Conservation (phyloP, 1,140 invertebrate species). For the Pogonomyrmex californicus region DNA sequence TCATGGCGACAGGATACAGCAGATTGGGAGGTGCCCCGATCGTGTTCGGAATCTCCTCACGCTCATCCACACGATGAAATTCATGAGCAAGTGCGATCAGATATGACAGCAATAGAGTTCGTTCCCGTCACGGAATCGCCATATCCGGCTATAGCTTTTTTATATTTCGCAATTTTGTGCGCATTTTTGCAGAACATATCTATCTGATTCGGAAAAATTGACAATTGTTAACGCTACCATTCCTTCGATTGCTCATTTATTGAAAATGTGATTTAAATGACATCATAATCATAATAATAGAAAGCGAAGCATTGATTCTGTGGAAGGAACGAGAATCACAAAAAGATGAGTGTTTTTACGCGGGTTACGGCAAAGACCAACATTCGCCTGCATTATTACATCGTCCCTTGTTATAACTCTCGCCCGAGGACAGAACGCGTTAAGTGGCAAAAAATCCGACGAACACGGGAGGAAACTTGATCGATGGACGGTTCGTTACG, state of each 20-base stretch:
- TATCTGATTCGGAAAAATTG: not conserved
- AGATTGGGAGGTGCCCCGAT: constrained; percentile 57
- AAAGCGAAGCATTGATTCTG: not conserved
- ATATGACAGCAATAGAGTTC: constrained; percentile 19
- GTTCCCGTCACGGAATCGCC: constrained; percentile 35
- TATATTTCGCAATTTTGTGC: not conserved
- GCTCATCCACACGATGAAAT: constrained; percentile 49
- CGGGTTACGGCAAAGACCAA: constrained; percentile 29
- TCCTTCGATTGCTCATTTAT: not conserved
- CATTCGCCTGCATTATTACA: constrained; percentile 40
- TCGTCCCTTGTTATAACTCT: constrained; percentile 49
- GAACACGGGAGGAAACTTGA: constrained; percentile 39
- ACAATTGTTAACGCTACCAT: not conserved
- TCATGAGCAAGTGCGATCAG: constrained; percentile 53
- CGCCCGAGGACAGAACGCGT: not conserved
- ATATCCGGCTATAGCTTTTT: not conserved
- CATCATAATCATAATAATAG: not conserved
- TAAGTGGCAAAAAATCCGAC: constrained; percentile 62
- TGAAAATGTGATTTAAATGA: not conserved
- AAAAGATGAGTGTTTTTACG: constrained; percentile 44
- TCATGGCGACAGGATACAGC: constrained; percentile 57
- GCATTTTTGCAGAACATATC: not conserved
- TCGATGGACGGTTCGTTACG: constrained; percentile 64
- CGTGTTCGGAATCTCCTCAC: constrained; percentile 55
- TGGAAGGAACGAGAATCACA: constrained; percentile 6